Evolutionary conservation across 1,140 invertebrate species (phyloP), one percentile per base, ranked within the genome.

Genomic region (Camponotus pennsylvanicus): DNA sequence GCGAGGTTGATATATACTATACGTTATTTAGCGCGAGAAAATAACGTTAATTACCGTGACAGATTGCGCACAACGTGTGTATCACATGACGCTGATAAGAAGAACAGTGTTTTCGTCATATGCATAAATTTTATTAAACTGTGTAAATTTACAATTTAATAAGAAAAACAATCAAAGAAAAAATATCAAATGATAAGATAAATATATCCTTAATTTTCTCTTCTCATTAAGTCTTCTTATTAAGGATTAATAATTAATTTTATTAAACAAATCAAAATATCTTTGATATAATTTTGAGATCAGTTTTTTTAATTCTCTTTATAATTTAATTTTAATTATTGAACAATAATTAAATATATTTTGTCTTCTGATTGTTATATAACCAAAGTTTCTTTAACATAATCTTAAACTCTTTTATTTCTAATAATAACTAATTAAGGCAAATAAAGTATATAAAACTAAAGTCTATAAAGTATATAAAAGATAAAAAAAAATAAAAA

Each of bases 11-110:
- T 59, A 64, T 40, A 61, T 45, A 76, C 37, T 64, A 15, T 34
- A 63, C 15, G 37, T 37, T 61, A 63, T 76, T 76, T 77, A 42
- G 40, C 18, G 18, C 0, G 5, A 77, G 55, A 78, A 78, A 78
- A 64, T 66, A 66, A 78, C 40, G 32, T 66, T 78, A 66, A 64
- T 78, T 78, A 78, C 11, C 11, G 11, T 78, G 40, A 64, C 61
- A 78, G 76, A 78, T 78, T 66, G 40, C n/a, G 42, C 21, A 15
- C 15, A 21, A 3, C 32, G 3, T 49, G 21, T 76, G 21, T 61
- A 9, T 15, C 37, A 40, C 37, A 15, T 49, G 18, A 40, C 11
- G 1, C 1, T 64, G 40, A 78, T 64, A 37, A 78, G 59, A 63
- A 61, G 32, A 77, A n/a, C 1, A 78, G 1, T 8, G 18, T 34